Evolutionary conservation across 2,888 invertebrate genomes (phyloP).

Genomic region (Chouioia cunea): DNA sequence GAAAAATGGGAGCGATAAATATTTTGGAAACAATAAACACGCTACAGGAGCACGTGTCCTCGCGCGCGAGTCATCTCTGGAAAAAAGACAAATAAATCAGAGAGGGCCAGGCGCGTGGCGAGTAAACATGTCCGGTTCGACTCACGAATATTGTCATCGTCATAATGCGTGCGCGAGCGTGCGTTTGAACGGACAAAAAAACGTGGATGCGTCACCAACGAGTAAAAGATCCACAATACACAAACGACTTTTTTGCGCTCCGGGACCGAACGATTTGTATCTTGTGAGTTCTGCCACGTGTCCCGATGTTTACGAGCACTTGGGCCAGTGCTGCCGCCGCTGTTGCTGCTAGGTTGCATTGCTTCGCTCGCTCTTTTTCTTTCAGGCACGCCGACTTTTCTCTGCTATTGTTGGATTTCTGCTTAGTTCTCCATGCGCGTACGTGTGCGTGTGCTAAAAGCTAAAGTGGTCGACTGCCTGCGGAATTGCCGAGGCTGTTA

Average conservation of each 20-base stretch:
- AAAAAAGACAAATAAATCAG: slow-evolving; percentile 3
- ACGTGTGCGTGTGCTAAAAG: no score
- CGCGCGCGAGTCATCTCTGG: not conserved
- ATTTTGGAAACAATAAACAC: no score
- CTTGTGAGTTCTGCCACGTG: not conserved
- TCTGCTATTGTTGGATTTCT: not conserved
- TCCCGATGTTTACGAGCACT: slow-evolving; percentile 9
- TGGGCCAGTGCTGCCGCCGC: no score
- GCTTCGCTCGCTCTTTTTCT: not conserved
- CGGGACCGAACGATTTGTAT: not conserved
- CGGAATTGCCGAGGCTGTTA: not conserved
- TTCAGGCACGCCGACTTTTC: not conserved
- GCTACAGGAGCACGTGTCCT: no score
- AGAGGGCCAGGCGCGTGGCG: no score
- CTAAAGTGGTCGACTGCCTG: not conserved
- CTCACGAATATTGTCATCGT: slow-evolving; percentile 1
- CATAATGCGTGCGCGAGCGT: not conserved
- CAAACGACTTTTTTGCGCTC: not conserved
- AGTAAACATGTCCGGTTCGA: not conserved
- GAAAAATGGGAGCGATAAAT: no score
- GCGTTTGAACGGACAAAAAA: not conserved
- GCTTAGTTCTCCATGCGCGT: not conserved
- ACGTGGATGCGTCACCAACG: slow-evolving; percentile 14
- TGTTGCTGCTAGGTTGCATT: no score
- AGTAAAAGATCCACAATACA: not conserved